These are phyloP conservation scores for Timandra comae DNA, from an alignment of 2,888 invertebrate species.

Conservation along the genomic window DNA sequence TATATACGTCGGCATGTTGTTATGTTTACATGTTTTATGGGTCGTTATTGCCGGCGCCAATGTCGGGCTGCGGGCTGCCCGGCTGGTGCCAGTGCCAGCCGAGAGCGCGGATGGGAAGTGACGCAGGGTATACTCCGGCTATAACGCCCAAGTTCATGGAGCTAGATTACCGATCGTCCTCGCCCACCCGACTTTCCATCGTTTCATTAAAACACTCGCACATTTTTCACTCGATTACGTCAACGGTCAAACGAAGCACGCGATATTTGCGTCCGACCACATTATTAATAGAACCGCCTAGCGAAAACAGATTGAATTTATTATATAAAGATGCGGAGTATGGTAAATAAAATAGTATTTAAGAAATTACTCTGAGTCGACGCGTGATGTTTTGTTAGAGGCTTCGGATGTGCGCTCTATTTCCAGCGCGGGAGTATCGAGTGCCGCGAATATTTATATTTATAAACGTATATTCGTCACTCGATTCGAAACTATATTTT, in stretches of 20 bases:
- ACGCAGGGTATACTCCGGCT: constrained; percentile 8
- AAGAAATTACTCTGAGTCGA: constrained; percentile 46
- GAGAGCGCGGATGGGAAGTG: constrained; percentile 17
- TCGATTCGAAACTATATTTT: constrained; percentile 54
- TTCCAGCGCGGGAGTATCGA: constrained; percentile 37
- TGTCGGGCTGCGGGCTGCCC: constrained; percentile 7
- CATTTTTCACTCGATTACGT: constrained; percentile 72
- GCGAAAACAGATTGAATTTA: constrained; percentile 65
- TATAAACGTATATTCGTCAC: constrained; percentile 51
- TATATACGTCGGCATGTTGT: constrained; percentile 28
- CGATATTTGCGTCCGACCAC: constrained; percentile 67
- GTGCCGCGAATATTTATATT: constrained; percentile 57
- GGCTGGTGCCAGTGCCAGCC: constrained; percentile 19
- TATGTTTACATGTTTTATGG: constrained; percentile 51
- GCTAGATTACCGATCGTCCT: constrained; percentile 31
- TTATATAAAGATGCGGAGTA: constrained; percentile 60
- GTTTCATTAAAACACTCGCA: constrained; percentile 62
- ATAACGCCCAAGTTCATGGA: constrained; percentile 56
- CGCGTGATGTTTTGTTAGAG: constrained; percentile 54
- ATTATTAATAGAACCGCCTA: constrained; percentile 66
- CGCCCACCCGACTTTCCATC: constrained; percentile 56
- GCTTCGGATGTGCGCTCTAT: constrained; percentile 47
- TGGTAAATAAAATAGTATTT: constrained; percentile 68
- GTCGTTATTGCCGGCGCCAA: constrained; percentile 38
- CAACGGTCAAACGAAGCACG: constrained; percentile 64